Conservation (phyloP, 30 jellyfish, hydroid and myxozoan species). For the Hydractinia symbiolongicarpus region DNA sequence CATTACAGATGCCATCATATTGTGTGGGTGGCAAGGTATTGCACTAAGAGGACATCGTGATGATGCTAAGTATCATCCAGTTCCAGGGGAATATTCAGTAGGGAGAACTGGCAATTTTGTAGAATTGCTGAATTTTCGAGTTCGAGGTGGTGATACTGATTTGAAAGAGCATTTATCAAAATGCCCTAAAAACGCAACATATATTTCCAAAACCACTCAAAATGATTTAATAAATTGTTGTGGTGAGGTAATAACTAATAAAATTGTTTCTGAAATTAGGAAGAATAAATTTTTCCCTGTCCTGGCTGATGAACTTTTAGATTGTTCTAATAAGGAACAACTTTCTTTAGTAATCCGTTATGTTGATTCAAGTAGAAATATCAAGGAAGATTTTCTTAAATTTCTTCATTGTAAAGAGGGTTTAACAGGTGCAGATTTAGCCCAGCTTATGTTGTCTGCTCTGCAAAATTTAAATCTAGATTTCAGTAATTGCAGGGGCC, state of each 20-base stretch:
- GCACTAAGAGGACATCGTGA: constrained; percentile 36
- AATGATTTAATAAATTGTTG: constrained; percentile 25
- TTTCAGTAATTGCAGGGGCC: constrained; percentile 38
- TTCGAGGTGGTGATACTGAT: constrained; percentile 39
- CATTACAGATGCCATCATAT: constrained; percentile 39
- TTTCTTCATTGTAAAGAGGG: constrained; percentile 31
- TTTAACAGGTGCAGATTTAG: constrained; percentile 17
- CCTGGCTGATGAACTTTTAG: constrained; percentile 44
- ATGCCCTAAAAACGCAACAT: constrained; percentile 52
- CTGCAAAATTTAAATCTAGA: constrained; percentile 24
- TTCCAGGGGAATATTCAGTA: background rate
- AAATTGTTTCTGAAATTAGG: constrained; percentile 11
- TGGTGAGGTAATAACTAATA: constrained; percentile 29
- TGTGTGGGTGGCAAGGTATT: constrained; percentile 41
- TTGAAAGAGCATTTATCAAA: constrained; percentile 26
- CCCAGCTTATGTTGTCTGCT: constrained; percentile 24
- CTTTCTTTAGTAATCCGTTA: constrained; percentile 30
- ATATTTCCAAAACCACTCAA: constrained; percentile 54
- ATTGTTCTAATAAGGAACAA: constrained; percentile 37
- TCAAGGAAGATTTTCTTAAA: constrained; percentile 34
- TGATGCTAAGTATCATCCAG: background rate
- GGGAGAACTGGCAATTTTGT: constrained; percentile 31
- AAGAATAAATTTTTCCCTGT: constrained; percentile 29
- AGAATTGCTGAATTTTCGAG: constrained; percentile 47
- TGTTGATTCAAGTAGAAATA: background rate